Percentiles rank a stretch among this genome's conserved stretches.
phyloP scores from a whole-genome alignment of 2,113 vertebrate species.

The Hippocampus comes region DNA sequence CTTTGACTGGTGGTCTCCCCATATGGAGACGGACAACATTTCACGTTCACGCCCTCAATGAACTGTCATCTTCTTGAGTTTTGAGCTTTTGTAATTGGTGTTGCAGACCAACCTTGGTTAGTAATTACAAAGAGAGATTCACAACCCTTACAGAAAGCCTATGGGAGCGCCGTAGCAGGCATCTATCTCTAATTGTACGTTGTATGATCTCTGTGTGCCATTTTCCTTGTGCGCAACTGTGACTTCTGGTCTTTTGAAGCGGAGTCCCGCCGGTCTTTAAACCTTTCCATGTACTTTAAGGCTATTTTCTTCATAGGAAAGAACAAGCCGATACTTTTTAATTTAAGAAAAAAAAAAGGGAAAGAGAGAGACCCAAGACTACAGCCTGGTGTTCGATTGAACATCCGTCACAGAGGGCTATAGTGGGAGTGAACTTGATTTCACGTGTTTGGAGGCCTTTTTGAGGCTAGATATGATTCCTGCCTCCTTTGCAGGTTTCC shows the following conservation, averaged over 20 bases:
- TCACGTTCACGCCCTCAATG: not conserved
- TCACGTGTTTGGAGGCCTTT: slow-evolving; percentile 8
- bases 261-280: slow-evolving; percentile 17
- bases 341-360: not conserved
- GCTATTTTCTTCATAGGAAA: slow-evolving; percentile 12
- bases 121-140: not conserved
- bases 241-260: slow-evolving; percentile 19
- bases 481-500: slow-evolving; percentile 23
- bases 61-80: not conserved
- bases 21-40: not conserved
- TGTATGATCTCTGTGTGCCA: not conserved
- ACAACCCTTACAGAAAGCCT: not conserved
- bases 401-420: slow-evolving; percentile 6
- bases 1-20: not conserved
- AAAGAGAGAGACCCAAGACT: not conserved
- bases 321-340: not conserved
- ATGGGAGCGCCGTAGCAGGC: not conserved
- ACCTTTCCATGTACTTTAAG: slow-evolving; percentile 10
- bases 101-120: not conserved
- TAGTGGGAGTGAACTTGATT: slow-evolving; percentile 13
- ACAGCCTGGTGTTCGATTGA: slow-evolving; percentile 5
- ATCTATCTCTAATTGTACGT: not conserved
- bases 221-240: not conserved
- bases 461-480: not conserved
- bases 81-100: not conserved